Conservation (phyloP, 2,113 vertebrate species). For the Onychostoma macrolepis region DNA sequence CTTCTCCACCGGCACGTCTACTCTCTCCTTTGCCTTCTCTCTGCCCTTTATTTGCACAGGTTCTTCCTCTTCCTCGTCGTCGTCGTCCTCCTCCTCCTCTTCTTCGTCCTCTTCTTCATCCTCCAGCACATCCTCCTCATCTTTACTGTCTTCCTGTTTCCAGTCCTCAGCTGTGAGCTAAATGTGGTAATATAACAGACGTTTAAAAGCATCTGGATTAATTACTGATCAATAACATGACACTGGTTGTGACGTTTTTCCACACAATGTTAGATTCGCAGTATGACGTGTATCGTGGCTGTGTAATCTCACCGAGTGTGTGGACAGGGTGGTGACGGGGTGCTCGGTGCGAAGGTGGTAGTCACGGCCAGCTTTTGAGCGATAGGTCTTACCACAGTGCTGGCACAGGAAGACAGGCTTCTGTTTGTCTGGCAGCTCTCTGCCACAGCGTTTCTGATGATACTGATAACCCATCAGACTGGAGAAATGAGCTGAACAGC, state of each 20-base stretch:
- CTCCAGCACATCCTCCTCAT: slow-evolving; percentile 58
- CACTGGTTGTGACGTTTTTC: neutral
- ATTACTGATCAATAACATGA: neutral
- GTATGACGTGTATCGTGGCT: neutral
- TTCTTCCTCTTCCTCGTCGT: slow-evolving; percentile 62
- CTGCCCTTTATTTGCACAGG: slow-evolving; percentile 54
- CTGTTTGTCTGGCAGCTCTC: slow-evolving; percentile 83
- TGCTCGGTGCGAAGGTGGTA: slow-evolving; percentile 92
- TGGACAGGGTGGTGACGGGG: slow-evolving; percentile 64
- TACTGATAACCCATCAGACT: slow-evolving; percentile 98
- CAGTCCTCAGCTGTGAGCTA: slow-evolving; percentile 32
- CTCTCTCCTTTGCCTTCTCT: slow-evolving; percentile 56
- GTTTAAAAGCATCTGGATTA: neutral
- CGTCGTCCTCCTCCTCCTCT: slow-evolving; percentile 56
- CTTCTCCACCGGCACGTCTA: slow-evolving; percentile 49
- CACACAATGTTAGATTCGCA: neutral
- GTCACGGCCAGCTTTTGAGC: slow-evolving; percentile 92
- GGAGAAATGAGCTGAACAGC: slow-evolving; percentile 90
- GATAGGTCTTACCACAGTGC: slow-evolving; percentile 90
- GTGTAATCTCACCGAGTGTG: slow-evolving; percentile 33
- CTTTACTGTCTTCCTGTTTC: slow-evolving; percentile 15
- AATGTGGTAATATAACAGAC: slow-evolving; percentile 17
- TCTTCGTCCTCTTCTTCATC: slow-evolving; percentile 20
- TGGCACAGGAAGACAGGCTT: slow-evolving; percentile 87
- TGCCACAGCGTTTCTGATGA: slow-evolving; percentile 92